Percentiles rank a stretch among this genome's conserved stretches.
These are phyloP conservation scores for Aquatica leii DNA, from an alignment of 2,888 invertebrate genomes.

Conservation along the genomic window DNA sequence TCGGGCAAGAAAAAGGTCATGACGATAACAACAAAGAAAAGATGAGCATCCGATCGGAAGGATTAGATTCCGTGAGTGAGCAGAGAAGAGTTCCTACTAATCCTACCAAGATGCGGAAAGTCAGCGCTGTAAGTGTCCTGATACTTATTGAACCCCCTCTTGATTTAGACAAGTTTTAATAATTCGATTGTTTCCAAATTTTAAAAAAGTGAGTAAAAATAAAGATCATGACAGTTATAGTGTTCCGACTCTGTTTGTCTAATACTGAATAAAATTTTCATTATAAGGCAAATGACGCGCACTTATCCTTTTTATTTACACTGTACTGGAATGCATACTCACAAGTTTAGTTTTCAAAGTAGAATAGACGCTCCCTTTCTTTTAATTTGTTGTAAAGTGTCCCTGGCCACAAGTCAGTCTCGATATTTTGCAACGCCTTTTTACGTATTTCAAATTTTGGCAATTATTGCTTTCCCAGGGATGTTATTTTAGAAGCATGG, in stretches of 20 bases:
- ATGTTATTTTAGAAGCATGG: slow-evolving; percentile 41
- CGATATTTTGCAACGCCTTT: not conserved
- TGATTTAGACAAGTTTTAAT: slow-evolving; percentile 43
- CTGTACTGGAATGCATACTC: slow-evolving; percentile 37
- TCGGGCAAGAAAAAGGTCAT: slow-evolving; percentile 87
- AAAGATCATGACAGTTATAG: slow-evolving; percentile 63
- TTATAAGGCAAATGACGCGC: slow-evolving; percentile 35
- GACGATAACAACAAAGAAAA: slow-evolving; percentile 90
- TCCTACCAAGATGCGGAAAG: slow-evolving; percentile 82
- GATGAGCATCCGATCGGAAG: slow-evolving; percentile 86
- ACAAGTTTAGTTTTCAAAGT: slow-evolving; percentile 31
- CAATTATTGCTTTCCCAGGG: slow-evolving; percentile 27
- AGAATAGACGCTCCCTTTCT: slow-evolving; percentile 23
- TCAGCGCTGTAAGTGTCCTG: slow-evolving; percentile 84
- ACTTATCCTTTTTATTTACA: slow-evolving; percentile 29
- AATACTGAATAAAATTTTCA: slow-evolving; percentile 35
- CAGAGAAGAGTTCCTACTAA: slow-evolving; percentile 68
- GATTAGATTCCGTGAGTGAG: slow-evolving; percentile 91
- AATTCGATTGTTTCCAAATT: slow-evolving; percentile 37
- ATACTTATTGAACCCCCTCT: slow-evolving; percentile 37
- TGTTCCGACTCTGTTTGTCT: slow-evolving; percentile 56
- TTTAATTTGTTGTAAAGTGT: slow-evolving; percentile 22
- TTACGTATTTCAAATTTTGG: not conserved
- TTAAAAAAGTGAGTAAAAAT: slow-evolving; percentile 46
- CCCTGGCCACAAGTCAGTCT: slow-evolving; percentile 12